Base-by-base conservation (phyloP, 1,140 invertebrate species). In the Brachionus koreanus region DNA sequence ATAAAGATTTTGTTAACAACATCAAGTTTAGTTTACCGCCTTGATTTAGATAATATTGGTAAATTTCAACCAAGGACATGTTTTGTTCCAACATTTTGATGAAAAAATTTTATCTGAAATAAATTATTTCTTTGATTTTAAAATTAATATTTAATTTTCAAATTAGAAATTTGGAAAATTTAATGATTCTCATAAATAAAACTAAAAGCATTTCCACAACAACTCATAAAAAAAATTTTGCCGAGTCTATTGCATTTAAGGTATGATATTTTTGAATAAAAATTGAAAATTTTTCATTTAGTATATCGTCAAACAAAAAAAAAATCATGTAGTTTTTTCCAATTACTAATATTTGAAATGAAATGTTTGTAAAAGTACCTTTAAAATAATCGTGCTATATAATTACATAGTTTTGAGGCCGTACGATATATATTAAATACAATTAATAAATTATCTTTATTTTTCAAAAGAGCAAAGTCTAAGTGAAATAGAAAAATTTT, bases 1-100 rank as follows among this genome's bases (percentile, higher is more conserved):
- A 37, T 42, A 33, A 69, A 23, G 33, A 16, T 42, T 69, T 23
- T 75, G 43, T 75, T 10, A 5, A 5, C n/a, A 2, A n/a, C 10
- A 29, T 52, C 0, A n/a, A 5, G 52, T 13, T 9, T 37, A 52
- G 23, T 37, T 29, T 79, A 79, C 76, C 76, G 33, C 76, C 76
- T n/a, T 33, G 49, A 25, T 29, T 79, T 2, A 79, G 23, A 79
- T 79, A 79, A 16, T 61, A 61, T 3, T 79, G 16, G 49, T 79
- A 79, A 5, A 79, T 19, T 39, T 43, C 76, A 23, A 61, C 1
- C 7, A 79, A 25, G 10, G 76, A 79, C 12, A 52, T 37, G 46
- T 79, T 79, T 33, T 35, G 16, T 5, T 42, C 23, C 13, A 19
- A n/a, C 63, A 65, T 65, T 65, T 29, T 65, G 9, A 46, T 12